phyloP scores from a whole-genome alignment of 2,113 vertebrate genomes.

The Plecturocebus donacophilus region DNA sequence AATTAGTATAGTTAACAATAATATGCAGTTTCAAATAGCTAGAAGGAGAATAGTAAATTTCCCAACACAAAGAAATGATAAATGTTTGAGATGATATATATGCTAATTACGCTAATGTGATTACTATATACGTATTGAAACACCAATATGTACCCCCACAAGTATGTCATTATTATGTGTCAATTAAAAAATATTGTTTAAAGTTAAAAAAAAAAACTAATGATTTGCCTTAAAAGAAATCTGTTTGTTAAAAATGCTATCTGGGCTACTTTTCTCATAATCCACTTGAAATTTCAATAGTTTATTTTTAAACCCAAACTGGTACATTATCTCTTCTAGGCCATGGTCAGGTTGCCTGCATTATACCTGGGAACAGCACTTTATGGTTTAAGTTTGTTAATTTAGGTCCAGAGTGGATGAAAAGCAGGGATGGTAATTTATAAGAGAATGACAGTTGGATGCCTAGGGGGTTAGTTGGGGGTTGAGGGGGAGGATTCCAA shows the following conservation, averaged over 20 bases:
- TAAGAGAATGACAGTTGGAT: not conserved
- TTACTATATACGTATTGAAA: not conserved
- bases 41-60: not conserved
- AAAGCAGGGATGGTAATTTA: not conserved
- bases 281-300: not conserved
- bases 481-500: not conserved
- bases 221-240: not conserved
- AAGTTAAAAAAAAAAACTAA: not conserved
- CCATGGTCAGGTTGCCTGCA: not conserved
- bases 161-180: not conserved
- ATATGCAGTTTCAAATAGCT: not conserved
- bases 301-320: conserved; percentile 12
- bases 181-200: not conserved
- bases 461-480: not conserved
- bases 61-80: not conserved
- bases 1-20: not conserved
- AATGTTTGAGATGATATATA: not conserved
- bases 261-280: not conserved
- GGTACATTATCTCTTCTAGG: not conserved
- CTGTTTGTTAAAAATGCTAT: conserved; percentile 4
- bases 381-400: not conserved
- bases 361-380: not conserved
- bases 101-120: not conserved
- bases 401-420: not conserved
- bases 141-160: not conserved